Evolutionary conservation across 2,113 vertebrate species (phyloP).

Genomic region (Steatornis caripensis): DNA sequence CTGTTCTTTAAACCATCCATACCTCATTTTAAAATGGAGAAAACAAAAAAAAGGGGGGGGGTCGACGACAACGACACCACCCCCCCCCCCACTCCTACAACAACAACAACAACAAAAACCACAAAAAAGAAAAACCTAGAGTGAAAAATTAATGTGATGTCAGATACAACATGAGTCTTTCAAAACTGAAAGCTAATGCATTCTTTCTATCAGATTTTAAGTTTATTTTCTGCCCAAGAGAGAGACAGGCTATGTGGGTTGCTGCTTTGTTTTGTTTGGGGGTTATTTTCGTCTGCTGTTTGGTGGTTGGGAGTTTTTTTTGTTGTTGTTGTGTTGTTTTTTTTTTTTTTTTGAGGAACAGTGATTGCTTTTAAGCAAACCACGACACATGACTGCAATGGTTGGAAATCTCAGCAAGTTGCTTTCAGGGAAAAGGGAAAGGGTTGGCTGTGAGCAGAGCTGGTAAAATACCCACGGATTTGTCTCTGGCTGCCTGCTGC

Average conservation of each 20-base stretch:
- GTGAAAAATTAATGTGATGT: background rate
- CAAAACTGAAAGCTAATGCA: conserved; percentile 32
- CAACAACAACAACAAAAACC: background rate
- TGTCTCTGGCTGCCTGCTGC: background rate
- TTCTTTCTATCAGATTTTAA: background rate
- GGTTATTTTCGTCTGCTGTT: background rate
- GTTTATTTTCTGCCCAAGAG: background rate
- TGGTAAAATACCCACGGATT: background rate
- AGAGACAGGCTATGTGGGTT: background rate
- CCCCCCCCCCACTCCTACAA: too few species aligned
- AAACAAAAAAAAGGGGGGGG: background rate
- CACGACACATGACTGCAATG: background rate
- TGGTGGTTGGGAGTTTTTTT: too few species aligned
- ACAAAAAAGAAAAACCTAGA: background rate
- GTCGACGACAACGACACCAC: too few species aligned
- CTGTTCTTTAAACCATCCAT: conserved; percentile 57
- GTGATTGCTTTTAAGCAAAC: background rate
- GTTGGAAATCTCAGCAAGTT: conserved; percentile 10
- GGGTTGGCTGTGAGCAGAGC: background rate
- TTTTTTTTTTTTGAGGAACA: background rate
- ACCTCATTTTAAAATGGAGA: conserved; percentile 46
- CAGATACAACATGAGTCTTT: conserved; percentile 16
- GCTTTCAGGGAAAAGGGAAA: background rate
- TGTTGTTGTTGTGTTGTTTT: too few species aligned
- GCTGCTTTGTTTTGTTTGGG: background rate